Percentiles rank a stretch among this genome's conserved stretches.
phyloP scores from a whole-genome alignment of 2,113 vertebrate species.

The Poecile atricapillus region DNA sequence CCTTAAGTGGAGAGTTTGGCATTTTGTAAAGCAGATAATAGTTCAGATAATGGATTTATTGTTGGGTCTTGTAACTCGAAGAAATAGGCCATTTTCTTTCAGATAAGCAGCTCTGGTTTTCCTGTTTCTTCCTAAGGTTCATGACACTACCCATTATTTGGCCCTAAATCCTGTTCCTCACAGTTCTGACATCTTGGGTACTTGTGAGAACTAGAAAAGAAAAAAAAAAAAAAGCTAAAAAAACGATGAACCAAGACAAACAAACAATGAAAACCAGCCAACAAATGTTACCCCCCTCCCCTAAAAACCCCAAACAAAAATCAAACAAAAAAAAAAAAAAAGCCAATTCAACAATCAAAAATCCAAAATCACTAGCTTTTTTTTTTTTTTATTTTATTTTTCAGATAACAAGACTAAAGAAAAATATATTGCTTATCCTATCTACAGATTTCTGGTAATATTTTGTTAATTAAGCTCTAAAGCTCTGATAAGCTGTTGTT shows the following conservation, averaged over 20 bases:
- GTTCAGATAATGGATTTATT: not conserved
- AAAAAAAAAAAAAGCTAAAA: too few relatives aligned
- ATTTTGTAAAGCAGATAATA: conserved; percentile 6
- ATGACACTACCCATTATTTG: not conserved
- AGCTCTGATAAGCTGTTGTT: not conserved
- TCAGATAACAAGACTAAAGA: not conserved
- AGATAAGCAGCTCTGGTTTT: not conserved
- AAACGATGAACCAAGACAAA: accelerated
- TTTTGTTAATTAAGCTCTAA: not conserved
- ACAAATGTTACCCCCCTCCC: accelerated
- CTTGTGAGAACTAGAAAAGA: too few relatives aligned
- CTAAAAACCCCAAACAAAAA: accelerated
- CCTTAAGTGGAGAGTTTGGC: not conserved
- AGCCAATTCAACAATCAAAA: accelerated
- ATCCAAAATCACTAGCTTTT: not conserved
- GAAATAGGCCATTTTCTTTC: not conserved
- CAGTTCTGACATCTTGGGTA: not conserved
- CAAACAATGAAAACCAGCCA: not conserved
- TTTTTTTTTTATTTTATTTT: too few relatives aligned
- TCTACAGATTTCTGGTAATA: not conserved
- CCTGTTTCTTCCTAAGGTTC: not conserved
- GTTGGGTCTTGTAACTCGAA: not conserved
- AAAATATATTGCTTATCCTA: not conserved
- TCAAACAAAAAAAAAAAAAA: not conserved
- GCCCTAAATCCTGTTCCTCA: not conserved